Percentiles rank a stretch among this genome's conserved stretches.
phyloP scores from a whole-genome alignment of 2,113 vertebrate species.

The Actinemys pallida region DNA sequence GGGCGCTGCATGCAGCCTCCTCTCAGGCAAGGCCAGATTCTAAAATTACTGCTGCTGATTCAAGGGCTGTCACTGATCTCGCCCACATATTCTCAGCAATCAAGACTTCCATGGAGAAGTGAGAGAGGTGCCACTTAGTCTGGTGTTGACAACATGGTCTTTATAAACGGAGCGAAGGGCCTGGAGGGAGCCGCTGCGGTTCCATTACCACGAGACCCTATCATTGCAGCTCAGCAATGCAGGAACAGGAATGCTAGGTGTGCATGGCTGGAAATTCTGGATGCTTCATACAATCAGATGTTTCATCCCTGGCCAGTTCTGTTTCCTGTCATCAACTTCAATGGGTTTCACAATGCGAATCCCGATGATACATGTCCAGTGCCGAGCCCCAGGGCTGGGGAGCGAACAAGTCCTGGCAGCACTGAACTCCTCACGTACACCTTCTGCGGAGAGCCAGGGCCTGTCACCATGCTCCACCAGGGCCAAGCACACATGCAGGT shows the following conservation, averaged over 20 bases:
- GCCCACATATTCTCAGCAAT: background rate
- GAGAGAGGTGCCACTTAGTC: background rate
- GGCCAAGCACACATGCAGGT: background rate
- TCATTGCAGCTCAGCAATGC: background rate
- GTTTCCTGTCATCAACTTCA: constrained; percentile 10
- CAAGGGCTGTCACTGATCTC: background rate
- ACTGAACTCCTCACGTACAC: background rate
- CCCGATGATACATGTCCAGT: background rate
- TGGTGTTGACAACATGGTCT: background rate
- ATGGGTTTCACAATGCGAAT: constrained; percentile 10
- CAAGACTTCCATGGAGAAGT: background rate
- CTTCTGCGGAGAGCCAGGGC: background rate
- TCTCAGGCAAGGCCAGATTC: background rate
- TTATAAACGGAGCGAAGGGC: background rate
- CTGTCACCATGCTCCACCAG: background rate
- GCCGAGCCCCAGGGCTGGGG: background rate
- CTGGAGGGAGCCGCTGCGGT: background rate
- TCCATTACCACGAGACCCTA: background rate
- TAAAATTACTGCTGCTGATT: background rate
- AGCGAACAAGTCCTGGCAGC: constrained; percentile 43
- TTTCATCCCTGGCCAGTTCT: constrained; percentile 2
- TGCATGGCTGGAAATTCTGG: background rate
- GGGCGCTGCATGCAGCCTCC: background rate
- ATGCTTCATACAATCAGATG: background rate
- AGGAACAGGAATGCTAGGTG: background rate